phyloP scores from a whole-genome alignment of 2,113 vertebrate species.

The Eulacestoma nigropectus region DNA sequence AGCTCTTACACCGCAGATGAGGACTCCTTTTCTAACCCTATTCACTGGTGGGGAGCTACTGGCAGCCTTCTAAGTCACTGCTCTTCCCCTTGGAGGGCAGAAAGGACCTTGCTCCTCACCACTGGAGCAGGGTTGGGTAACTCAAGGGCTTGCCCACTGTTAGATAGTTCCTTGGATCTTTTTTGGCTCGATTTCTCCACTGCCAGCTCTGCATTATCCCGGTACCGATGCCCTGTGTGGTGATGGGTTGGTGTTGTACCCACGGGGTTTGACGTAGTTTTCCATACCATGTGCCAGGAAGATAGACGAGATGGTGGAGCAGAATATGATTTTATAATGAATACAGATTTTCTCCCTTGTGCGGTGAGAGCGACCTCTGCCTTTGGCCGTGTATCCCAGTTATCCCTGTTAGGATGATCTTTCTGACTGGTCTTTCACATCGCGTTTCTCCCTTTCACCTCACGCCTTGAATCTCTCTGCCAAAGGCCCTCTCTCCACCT shows the following conservation, averaged over 20 bases:
- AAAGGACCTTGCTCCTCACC: neutral
- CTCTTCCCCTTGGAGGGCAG: neutral
- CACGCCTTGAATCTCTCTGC: neutral
- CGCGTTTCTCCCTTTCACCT: rapidly evolving
- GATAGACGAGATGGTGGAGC: neutral
- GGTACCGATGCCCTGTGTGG: neutral
- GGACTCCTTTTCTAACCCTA: neutral
- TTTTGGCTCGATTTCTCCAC: neutral
- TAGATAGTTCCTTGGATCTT: neutral
- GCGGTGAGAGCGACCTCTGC: neutral
- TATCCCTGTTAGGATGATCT: neutral
- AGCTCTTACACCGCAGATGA: neutral
- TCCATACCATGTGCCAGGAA: neutral
- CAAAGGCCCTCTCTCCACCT: neutral
- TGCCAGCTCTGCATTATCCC: neutral
- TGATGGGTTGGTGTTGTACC: neutral
- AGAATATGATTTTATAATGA: neutral
- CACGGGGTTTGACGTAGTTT: neutral
- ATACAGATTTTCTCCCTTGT: neutral
- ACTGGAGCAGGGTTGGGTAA: neutral
- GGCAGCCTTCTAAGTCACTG: neutral
- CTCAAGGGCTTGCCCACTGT: neutral
- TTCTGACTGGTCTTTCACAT: neutral
- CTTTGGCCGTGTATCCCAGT: neutral
- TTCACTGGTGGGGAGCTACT: neutral